Conservation (phyloP, 2,888 invertebrate species). For the Pollenia labialis region DNA sequence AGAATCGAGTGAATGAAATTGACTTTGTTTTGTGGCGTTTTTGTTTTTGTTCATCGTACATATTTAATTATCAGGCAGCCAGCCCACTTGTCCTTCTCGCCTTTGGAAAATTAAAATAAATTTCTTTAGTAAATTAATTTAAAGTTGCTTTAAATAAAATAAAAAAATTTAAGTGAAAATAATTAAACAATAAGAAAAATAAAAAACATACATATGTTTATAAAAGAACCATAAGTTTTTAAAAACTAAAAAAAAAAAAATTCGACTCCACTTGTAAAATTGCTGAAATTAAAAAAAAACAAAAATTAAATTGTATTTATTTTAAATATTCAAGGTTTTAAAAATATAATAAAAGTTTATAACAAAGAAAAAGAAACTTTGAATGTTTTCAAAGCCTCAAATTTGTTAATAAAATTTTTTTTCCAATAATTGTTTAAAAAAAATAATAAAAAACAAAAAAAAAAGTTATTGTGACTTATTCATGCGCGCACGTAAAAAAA, state of each 20-base stretch:
- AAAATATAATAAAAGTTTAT: background rate
- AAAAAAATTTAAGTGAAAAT: no score
- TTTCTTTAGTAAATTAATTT: no score
- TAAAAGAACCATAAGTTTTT: no score
- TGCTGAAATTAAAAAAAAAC: background rate
- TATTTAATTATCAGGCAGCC: no score
- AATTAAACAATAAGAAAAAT: no score
- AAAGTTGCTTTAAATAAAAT: no score
- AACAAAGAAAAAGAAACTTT: conserved; percentile 25
- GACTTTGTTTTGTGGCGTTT: background rate
- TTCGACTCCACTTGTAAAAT: no score
- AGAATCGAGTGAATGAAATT: conserved; percentile 10
- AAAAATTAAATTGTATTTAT: background rate
- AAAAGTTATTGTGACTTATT: conserved; percentile 40
- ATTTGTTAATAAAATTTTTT: background rate
- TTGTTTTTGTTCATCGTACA: no score
- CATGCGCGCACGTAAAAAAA: conserved; percentile 45
- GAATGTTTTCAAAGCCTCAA: conserved; percentile 1
- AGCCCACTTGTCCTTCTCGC: no score
- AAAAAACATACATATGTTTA: no score
- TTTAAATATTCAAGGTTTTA: conserved; percentile 24
- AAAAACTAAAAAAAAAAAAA: no score
- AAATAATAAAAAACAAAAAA: background rate
- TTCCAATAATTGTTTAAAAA: conserved; percentile 5
- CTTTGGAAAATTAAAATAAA: no score